Evolutionary conservation across 1,140 invertebrate genomes (phyloP).

Genomic region (Schmidtea mediterranea): DNA sequence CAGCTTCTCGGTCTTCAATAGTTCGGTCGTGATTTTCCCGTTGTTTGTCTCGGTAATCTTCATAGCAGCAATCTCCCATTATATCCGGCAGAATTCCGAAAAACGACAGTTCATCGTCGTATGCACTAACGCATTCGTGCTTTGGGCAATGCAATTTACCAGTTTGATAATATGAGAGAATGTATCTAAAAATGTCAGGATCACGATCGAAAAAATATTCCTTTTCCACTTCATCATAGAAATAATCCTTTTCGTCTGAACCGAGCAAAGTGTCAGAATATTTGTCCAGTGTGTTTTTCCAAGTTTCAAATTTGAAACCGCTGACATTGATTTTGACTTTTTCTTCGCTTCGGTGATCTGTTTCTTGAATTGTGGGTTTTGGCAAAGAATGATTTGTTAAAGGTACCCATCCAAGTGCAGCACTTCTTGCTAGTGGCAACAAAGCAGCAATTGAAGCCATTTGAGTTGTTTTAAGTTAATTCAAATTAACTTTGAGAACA

Average conservation of each 20-base stretch:
- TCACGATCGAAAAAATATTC: constrained; percentile 99
- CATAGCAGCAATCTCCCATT: constrained; percentile 82
- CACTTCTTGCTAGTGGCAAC: constrained; percentile 85
- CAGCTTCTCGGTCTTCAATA: constrained; percentile 42
- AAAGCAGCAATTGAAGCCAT: neutral
- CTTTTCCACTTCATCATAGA: constrained; percentile 83
- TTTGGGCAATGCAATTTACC: constrained; percentile 93
- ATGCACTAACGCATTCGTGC: constrained; percentile 90
- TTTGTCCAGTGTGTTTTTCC: constrained; percentile 91
- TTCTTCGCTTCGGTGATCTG: constrained; percentile 11
- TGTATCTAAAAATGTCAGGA: constrained; percentile 91
- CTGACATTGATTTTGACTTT: constrained; percentile 31
- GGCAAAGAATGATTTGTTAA: constrained; percentile 35
- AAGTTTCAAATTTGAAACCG: constrained; percentile 82
- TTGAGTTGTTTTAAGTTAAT: no score
- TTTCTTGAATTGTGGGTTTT: constrained; percentile 29
- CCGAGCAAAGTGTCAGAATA: constrained; percentile 92
- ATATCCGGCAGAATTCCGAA: constrained; percentile 94
- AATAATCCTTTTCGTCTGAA: constrained; percentile 78
- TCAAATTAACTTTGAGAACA: no score
- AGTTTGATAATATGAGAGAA: constrained; percentile 91
- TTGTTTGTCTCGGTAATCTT: constrained; percentile 78
- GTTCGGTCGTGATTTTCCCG: constrained; percentile 81
- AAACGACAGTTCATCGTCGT: constrained; percentile 93
- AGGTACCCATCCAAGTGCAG: constrained; percentile 63